Conservation (phyloP, 2,113 vertebrate species). For the Bettongia penicillata region DNA sequence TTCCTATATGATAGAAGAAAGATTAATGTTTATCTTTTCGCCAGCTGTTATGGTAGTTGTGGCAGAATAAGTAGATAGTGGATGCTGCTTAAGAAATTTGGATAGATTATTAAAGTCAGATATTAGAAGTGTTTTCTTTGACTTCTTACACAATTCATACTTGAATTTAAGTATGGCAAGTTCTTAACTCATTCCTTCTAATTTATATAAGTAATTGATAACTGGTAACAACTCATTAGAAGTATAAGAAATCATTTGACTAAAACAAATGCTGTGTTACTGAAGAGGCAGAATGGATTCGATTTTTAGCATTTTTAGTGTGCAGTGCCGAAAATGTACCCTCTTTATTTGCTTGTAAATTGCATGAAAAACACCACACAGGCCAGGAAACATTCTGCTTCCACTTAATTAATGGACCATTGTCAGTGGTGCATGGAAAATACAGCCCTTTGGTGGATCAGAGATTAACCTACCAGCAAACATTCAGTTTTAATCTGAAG, state of each 20-base stretch:
- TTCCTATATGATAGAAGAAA: slow-evolving; percentile 25
- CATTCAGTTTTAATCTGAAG: slow-evolving; percentile 37
- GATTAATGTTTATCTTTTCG: slow-evolving; percentile 26
- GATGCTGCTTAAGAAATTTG: slow-evolving; percentile 41
- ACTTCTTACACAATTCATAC: neutral
- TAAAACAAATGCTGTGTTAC: slow-evolving; percentile 43
- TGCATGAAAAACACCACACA: neutral
- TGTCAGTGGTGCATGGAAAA: slow-evolving; percentile 56
- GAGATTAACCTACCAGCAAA: slow-evolving; percentile 62
- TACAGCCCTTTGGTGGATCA: slow-evolving; percentile 36
- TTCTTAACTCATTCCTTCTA: slow-evolving; percentile 19
- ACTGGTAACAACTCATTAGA: slow-evolving; percentile 74
- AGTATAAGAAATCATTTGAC: slow-evolving; percentile 31
- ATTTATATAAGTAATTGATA: slow-evolving; percentile 75
- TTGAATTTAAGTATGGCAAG: neutral
- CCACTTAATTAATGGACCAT: slow-evolving; percentile 41
- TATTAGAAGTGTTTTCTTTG: slow-evolving; percentile 52
- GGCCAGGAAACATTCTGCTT: slow-evolving; percentile 51
- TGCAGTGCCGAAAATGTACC: slow-evolving; percentile 39
- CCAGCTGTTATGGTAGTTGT: slow-evolving; percentile 23
- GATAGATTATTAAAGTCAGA: slow-evolving; percentile 46
- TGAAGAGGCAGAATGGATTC: slow-evolving; percentile 16
- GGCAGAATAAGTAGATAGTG: slow-evolving; percentile 10
- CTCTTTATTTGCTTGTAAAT: slow-evolving; percentile 62
- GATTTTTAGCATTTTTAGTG: slow-evolving; percentile 7